phyloP scores from a whole-genome alignment of 53 echinoderm and acorn worm genomes.

The Hippasteria phrygiana region DNA sequence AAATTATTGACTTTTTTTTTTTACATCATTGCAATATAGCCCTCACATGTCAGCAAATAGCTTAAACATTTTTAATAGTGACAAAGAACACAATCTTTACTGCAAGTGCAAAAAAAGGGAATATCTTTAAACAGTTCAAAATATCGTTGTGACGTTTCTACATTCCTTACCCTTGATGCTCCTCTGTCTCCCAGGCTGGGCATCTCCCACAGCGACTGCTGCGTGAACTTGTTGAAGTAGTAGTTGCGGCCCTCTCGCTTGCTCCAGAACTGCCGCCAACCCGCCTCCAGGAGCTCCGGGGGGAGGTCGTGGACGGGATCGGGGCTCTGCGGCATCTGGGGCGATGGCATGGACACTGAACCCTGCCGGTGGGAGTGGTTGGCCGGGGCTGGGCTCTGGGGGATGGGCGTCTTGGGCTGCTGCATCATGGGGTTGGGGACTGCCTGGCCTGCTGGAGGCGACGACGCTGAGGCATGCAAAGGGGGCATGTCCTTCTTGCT shows the following conservation, averaged over 20 bases:
- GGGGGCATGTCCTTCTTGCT: conserved; percentile 5
- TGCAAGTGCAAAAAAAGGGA: too few species aligned
- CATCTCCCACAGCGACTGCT: conserved; percentile 96
- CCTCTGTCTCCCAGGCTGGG: conserved; percentile 87
- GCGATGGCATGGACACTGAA: conserved; percentile 45
- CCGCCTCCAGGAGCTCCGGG: conserved; percentile 88
- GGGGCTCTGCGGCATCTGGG: conserved; percentile 89
- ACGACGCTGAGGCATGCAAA: background rate
- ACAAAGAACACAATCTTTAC: too few species aligned
- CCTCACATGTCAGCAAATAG: too few species aligned
- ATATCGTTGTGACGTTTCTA: too few species aligned
- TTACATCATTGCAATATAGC: too few species aligned
- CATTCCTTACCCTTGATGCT: conserved; percentile 77
- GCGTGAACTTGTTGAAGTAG: conserved; percentile 95
- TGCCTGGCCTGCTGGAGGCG: conserved; percentile 36
- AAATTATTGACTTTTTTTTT: too few species aligned
- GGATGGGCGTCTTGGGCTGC: conserved; percentile 73
- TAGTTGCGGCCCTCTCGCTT: conserved; percentile 91
- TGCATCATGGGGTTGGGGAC: conserved; percentile 38
- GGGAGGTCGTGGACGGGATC: conserved; percentile 96
- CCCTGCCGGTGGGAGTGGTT: conserved; percentile 38
- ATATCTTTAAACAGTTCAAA: too few species aligned
- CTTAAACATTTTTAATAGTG: too few species aligned
- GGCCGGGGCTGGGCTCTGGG: conserved; percentile 86
- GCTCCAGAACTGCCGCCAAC: conserved; percentile 97